Evolutionary conservation across 2,888 invertebrate genomes (phyloP).

Genomic region (Dendrolimus pini): DNA sequence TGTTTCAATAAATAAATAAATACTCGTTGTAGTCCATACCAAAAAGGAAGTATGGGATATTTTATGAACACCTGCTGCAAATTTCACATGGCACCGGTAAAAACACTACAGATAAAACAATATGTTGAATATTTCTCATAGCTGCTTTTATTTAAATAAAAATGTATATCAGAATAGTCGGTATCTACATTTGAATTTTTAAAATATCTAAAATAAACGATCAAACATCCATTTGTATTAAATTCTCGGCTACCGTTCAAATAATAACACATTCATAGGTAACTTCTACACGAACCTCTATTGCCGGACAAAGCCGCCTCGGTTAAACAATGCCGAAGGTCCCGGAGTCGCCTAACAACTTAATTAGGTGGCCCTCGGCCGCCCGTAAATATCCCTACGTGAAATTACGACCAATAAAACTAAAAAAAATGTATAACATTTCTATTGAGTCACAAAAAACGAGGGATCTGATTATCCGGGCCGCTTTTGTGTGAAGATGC

Average conservation of each 20-base stretch:
- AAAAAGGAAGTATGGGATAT: conserved; percentile 40
- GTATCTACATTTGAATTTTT: no score
- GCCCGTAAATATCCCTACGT: conserved; percentile 73
- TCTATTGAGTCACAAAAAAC: conserved; percentile 73
- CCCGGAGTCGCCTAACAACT: conserved; percentile 68
- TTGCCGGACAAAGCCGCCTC: conserved; percentile 51
- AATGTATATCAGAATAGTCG: no score
- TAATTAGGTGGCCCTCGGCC: conserved; percentile 72
- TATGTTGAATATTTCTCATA: no score
- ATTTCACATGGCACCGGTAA: no score
- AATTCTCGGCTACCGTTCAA: conserved; percentile 54
- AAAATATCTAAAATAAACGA: conserved; percentile 12
- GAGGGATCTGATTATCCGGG: conserved; percentile 64
- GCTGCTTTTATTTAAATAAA: no score
- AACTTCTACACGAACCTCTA: conserved; percentile 49
- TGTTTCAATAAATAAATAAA: no score
- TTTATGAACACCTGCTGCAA: conserved; percentile 33
- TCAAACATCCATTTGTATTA: conserved; percentile 31
- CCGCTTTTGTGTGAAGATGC: conserved; percentile 65
- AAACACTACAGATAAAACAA: no score
- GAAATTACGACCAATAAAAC: conserved; percentile 74
- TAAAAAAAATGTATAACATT: conserved; percentile 73
- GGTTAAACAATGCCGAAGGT: conserved; percentile 64
- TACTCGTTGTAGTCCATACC: conserved; percentile 7
- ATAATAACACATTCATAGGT: conserved; percentile 44